Conservation (phyloP, 2,797 vertebrate species). For the Manis pentadactyla region DNA sequence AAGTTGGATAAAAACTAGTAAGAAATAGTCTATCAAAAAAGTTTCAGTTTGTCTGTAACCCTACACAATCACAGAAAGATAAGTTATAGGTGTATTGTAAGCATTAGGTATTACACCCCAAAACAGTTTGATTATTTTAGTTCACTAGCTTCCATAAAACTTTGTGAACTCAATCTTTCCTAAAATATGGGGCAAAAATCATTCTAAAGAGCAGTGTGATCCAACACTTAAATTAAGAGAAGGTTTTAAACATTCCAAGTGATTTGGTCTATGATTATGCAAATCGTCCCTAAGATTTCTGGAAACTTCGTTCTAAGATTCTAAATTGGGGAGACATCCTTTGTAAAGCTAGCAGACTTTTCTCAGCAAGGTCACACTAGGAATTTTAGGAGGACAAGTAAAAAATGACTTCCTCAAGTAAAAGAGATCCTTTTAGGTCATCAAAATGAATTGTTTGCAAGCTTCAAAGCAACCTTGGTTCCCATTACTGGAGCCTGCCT, state of each 20-base stretch:
- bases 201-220: not conserved
- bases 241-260: not conserved
- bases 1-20: not conserved
- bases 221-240: not conserved
- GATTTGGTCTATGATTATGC: not conserved
- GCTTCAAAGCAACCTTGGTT: conserved; percentile 63
- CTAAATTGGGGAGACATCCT: not conserved
- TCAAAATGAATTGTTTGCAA: conserved; percentile 64
- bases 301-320: not conserved
- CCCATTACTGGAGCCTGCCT: conserved; percentile 62
- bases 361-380: conserved; percentile 58
- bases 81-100: not conserved
- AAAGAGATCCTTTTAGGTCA: conserved; percentile 48
- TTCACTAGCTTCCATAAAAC: not conserved
- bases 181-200: not conserved
- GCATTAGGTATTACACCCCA: not conserved
- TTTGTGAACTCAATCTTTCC: conserved; percentile 7
- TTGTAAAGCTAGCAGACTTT: conserved; percentile 22
- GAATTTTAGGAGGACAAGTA: conserved; percentile 72
- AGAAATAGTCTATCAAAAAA: not conserved
- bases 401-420: conserved; percentile 70
- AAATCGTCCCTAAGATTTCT: conserved; percentile 6
- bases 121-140: not conserved
- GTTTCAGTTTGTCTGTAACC: not conserved
- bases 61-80: not conserved